Base-by-base conservation (phyloP, 2,888 invertebrate genomes). In the Drosophila melanosoma region DNA sequence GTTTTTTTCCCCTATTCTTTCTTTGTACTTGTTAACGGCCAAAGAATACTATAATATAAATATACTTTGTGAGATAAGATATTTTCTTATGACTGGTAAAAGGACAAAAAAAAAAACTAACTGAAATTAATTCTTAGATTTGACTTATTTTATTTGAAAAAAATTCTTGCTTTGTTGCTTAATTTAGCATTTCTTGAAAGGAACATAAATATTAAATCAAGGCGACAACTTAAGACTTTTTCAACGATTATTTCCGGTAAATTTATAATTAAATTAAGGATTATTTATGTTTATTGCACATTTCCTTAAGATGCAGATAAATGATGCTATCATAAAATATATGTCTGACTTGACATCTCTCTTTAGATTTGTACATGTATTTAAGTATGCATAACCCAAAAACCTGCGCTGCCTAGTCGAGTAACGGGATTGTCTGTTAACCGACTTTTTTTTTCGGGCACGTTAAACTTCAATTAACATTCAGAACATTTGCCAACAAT, bases 391-490 rank as follows among this genome's bases (percentile, higher is more conserved):
- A 53, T 35, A 51, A 36, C 71, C 35, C 29, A 23, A 7, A 29
- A 61, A 57, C 26, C 48, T 33, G 32, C n/a, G 29, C 3, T 15
- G 4, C 36, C 17, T 35, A 56, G 62, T 11, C 45, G 33, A 53
- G n/a, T 23, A 23, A 33, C 11, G 36, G 23, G 20, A 42, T 38
- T 51, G 42, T 45, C 33, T 65, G 42, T 65, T 33, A 73, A 62
- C 8, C 38, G 52, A 48, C n/a, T 17, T 45, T 33, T 57, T 38
- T 51, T 49, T 51, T 38, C 23, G 4, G 32, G 23, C 49, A 52
- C 53, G 75, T 79, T 72, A 72, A 78, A 82, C 69, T 83, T 82
- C 73, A 82, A 81, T 83, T 79, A 83, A 83, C 65, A 81, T 74
- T 64, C 75, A 69, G 52, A 70, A 53, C 65, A 67, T 54, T 54